Evolutionary conservation across 1,140 invertebrate genomes (phyloP).

Genomic region (Hylyphantes graminicola): DNA sequence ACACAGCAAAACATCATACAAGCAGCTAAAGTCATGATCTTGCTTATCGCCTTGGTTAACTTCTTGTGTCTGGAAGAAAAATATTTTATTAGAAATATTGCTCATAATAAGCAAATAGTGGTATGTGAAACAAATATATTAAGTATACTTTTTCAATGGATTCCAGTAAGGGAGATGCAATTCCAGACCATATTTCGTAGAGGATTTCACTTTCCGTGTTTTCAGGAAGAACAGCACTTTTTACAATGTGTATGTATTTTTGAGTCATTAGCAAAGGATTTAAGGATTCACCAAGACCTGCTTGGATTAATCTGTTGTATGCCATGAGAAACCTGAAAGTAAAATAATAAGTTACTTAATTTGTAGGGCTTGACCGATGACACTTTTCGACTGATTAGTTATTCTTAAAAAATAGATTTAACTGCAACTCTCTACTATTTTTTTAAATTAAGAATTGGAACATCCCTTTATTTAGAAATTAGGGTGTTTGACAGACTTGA

Average conservation of each 20-base stretch:
- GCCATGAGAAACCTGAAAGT: constrained; percentile 17
- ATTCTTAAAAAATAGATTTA: no score
- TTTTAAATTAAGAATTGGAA: no score
- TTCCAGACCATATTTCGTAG: constrained; percentile 45
- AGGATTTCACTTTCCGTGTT: constrained; percentile 19
- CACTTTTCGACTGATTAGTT: no score
- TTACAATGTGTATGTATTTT: constrained; percentile 12
- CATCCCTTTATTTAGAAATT: no score
- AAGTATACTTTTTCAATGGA: constrained; percentile 29
- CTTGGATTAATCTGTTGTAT: constrained; percentile 37
- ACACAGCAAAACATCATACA: constrained; percentile 42
- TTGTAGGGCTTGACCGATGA: no score
- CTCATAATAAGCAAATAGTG: not conserved
- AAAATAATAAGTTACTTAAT: not conserved
- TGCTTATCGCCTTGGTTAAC: constrained; percentile 39
- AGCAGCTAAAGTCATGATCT: constrained; percentile 44
- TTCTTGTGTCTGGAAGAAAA: constrained; percentile 34
- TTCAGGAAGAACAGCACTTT: not conserved
- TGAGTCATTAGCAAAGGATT: constrained; percentile 39
- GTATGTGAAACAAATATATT: not conserved
- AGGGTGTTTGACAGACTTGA: no score
- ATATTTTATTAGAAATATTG: not conserved
- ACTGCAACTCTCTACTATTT: no score
- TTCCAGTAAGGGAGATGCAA: constrained; percentile 36
- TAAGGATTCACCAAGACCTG: constrained; percentile 31